Base-by-base conservation (phyloP, 2,797 vertebrate genomes). In the Sciaenops ocellatus region DNA sequence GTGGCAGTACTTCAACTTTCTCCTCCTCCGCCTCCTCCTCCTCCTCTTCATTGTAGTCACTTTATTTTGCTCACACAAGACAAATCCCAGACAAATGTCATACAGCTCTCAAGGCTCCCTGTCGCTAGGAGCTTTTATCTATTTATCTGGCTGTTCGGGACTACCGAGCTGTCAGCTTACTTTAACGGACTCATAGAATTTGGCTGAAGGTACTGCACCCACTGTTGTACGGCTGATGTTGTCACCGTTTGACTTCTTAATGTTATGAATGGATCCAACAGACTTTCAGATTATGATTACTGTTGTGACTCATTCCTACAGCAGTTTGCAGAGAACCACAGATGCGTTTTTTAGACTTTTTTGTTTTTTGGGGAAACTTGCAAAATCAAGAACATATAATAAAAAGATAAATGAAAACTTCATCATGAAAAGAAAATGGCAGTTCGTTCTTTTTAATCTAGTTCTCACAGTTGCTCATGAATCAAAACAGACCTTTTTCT, bases 11-110 rank as follows among this genome's bases (percentile, higher is more conserved):
- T 51, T 73, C 61, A 57, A 17, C 61, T 24, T 51, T n/a, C 44
- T 59, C 69, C 34, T 67, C 38, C 63, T 57, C 57, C 64, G 48
- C 54, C 61, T 61, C 66, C 67, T 69, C 72, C 44, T 64, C 66
- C 46, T 78, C 24, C 22, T 78, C 70, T 34, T 66, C 41, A 73
- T 70, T 78, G 77, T 84, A 87, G 67, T 83, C 24, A 5, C 78
- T 82, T 85, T 41, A 66, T 83, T 80, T 87, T 80, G 72, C 85
- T 87, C 80, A 67, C 82, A 87, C 68, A 76, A 85, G 84, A 85
- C 76, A 80, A 83, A 80, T 78, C 80, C 69, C 79, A 87, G 87
- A 89, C 81, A 92, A 91, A 92, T 92, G 90, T 92, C 89, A 83
- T 59, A 28, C 62, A 72, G 82, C 80, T 87, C 76, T 85, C 65